phyloP scores from a whole-genome alignment of 2,888 invertebrate species.

The Luperina nickerlii region DNA sequence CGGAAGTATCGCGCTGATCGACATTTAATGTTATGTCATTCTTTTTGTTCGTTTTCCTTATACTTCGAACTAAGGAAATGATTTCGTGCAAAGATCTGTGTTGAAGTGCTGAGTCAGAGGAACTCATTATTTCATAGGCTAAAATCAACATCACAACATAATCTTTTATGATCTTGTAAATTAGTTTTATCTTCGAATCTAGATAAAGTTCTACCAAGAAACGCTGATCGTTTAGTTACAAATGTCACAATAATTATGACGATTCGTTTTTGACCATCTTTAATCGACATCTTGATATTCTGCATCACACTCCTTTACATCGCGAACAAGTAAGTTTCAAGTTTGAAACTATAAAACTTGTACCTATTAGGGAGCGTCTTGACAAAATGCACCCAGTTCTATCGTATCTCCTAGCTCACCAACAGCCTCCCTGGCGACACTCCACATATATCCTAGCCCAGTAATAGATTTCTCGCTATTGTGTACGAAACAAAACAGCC shows the following conservation, averaged over 20 bases:
- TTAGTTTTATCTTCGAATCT: background rate
- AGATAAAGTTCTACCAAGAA: background rate
- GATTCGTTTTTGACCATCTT: background rate
- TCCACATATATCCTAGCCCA: background rate
- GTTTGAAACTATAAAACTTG: background rate
- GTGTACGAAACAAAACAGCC: slow-evolving; percentile 29
- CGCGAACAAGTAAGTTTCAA: no score
- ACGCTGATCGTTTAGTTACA: background rate
- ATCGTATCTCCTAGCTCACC: no score
- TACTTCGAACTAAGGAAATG: slow-evolving; percentile 14
- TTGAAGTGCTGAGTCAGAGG: slow-evolving; percentile 20
- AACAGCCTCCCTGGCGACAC: background rate
- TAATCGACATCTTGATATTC: background rate
- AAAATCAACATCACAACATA: background rate
- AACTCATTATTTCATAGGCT: background rate
- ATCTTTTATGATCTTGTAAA: background rate
- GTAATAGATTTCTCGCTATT: slow-evolving; percentile 29
- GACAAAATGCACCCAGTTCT: background rate
- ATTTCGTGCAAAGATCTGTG: slow-evolving; percentile 18
- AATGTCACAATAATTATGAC: background rate
- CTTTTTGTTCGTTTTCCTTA: slow-evolving; percentile 10
- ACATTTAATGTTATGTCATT: slow-evolving; percentile 39
- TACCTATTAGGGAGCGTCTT: background rate
- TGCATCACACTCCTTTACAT: background rate
- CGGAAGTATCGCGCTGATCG: slow-evolving; percentile 22